phyloP scores from a whole-genome alignment of 2,113 vertebrate species.

The Panthera leo region DNA sequence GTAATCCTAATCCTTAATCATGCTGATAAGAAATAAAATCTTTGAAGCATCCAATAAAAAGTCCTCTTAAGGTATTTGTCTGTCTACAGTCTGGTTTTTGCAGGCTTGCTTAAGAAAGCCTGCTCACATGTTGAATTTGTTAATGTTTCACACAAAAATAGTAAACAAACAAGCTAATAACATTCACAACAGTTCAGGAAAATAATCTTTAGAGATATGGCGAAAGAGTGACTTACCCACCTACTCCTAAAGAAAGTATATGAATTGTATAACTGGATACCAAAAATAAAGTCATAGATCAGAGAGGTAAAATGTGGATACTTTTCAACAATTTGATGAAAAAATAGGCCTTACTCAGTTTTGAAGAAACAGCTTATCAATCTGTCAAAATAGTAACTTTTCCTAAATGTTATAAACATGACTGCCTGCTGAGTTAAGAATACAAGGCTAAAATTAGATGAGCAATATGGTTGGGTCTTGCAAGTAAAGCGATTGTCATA shows the following conservation, averaged over 20 bases:
- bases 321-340: constrained; percentile 30
- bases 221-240: constrained; percentile 35
- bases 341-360: neutral
- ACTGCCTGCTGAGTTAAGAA: constrained; percentile 33
- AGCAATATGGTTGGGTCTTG: neutral
- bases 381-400: constrained; percentile 59
- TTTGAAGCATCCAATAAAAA: neutral
- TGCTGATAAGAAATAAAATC: neutral
- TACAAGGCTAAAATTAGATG: constrained; percentile 38
- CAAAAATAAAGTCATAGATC: constrained; percentile 1
- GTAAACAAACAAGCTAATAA: constrained; percentile 33
- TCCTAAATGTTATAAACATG: constrained; percentile 40
- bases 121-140: constrained; percentile 20
- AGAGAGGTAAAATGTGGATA: neutral
- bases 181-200: constrained; percentile 10
- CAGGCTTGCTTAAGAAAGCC: constrained; percentile 1
- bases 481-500: neutral
- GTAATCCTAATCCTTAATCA: neutral
- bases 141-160: constrained; percentile 39
- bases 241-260: neutral
- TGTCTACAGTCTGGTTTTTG: neutral
- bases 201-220: neutral
- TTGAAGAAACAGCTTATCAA: constrained; percentile 48
- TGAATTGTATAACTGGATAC: constrained; percentile 5
- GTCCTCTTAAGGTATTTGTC: neutral